phyloP scores from a whole-genome alignment of 2,113 vertebrate genomes.

The Origma solitaria region DNA sequence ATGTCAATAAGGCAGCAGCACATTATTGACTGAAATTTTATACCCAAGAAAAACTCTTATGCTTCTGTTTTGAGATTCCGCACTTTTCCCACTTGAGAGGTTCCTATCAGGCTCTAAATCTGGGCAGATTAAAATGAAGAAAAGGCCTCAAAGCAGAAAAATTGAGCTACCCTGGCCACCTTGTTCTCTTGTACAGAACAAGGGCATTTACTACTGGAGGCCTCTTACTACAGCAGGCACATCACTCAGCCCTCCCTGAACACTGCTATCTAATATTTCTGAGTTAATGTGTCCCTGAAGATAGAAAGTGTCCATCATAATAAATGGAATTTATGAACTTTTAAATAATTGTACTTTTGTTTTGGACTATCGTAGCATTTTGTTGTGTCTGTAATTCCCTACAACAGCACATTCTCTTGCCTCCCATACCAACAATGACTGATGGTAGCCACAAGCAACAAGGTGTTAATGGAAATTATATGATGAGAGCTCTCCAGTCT shows the following conservation, averaged over 20 bases:
- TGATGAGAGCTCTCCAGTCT: not conserved
- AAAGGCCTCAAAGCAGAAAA: not conserved
- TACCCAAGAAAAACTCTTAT: conserved; percentile 29
- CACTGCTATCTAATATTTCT: not conserved
- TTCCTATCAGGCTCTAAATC: conserved; percentile 8
- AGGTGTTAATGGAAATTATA: not conserved
- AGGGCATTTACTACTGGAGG: not conserved
- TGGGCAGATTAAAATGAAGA: not conserved
- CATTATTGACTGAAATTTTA: conserved; percentile 66
- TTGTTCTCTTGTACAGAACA: not conserved
- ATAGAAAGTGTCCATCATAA: not conserved
- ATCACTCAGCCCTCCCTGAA: not conserved
- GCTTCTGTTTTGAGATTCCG: conserved; percentile 27
- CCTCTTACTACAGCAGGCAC: not conserved
- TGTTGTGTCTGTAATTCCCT: not conserved
- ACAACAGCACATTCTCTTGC: not conserved
- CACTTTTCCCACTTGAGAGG: conserved; percentile 34
- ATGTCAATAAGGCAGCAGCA: conserved; percentile 45
- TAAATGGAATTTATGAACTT: not conserved
- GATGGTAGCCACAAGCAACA: not conserved
- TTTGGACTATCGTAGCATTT: not conserved
- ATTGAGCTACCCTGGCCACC: not conserved
- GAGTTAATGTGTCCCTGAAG: not conserved
- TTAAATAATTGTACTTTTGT: not conserved
- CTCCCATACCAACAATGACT: not conserved